Evolutionary conservation across 2,113 vertebrate species (phyloP), one percentile per base, ranked within the genome.

Genomic region (Chloropsis hardwickii): DNA sequence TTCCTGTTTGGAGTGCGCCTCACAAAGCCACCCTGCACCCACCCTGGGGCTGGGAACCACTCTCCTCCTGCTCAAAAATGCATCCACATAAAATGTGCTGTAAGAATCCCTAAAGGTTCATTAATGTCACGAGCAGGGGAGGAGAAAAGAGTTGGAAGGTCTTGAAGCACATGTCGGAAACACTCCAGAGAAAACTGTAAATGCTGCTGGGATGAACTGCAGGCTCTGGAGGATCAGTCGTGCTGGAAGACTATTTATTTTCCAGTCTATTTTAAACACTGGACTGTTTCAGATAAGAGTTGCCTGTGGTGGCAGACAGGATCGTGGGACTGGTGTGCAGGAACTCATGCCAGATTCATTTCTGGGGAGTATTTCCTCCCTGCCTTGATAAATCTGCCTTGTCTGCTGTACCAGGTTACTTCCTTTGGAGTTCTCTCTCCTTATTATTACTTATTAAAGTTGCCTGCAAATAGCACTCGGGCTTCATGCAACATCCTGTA

Each of bases 261-360:
- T 97, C 92, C 95, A 97, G 97, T 97, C 97, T 98, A 98, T 98
- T 97, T 97, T 97, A 97, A 97, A 98, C 97, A 96, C 95, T 95
- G 97, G 97, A 95, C 97, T 97, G 97, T 96, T 96, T 95, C 96
- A 98, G 98, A 98, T 98, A 98, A 98, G 97, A 95, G 90, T 82
- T 97, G 97, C 96, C 96, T 98, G 96, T 90, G 88, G 98, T 98
- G 96, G 97, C 97, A 97, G 97, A 97, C 96, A 97, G 96, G 98
- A 97, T 97, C 97, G 97, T 98, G 97, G 97, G 97, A 98, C 96
- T 98, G 95, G 96, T 96, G 95, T 86, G 86, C 91, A 88, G 96
- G 96, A 97, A 97, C 95, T 97, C 71, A 72, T 96, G 97, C 97
- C 97, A 98, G 97, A 98, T 97, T 97, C 97, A 95, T 97, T 97